Conservation (phyloP, 2,797 vertebrate species). For the Chelmon rostratus region DNA sequence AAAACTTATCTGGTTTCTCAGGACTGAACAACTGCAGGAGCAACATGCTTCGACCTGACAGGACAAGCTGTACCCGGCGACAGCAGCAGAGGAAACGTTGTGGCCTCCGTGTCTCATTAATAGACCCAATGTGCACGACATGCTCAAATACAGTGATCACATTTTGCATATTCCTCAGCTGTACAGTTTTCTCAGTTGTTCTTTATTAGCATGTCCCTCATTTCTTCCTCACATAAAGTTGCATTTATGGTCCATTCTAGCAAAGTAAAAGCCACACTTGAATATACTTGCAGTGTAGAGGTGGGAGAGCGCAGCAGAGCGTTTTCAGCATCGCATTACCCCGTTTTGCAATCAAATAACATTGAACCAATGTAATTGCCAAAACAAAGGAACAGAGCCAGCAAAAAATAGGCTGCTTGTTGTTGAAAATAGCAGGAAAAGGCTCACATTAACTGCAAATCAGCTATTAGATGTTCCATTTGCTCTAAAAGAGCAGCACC, state of each 20-base stretch:
- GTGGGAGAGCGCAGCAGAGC: not conserved
- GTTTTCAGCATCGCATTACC: not conserved
- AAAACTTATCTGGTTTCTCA: slow-evolving; percentile 23
- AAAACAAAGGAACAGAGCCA: not conserved
- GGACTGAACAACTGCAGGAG: slow-evolving; percentile 39
- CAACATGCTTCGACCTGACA: not conserved
- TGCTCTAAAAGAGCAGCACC: not conserved
- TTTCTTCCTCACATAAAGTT: not conserved
- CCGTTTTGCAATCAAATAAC: not conserved
- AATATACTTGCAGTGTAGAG: too few species aligned
- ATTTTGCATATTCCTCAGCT: not conserved
- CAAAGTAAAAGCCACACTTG: not conserved
- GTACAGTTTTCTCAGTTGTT: too few species aligned
- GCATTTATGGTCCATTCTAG: not conserved
- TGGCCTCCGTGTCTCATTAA: slow-evolving; percentile 21
- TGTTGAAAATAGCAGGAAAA: not conserved
- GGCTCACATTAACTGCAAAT: not conserved
- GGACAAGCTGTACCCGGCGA: slow-evolving; percentile 3
- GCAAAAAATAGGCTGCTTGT: not conserved
- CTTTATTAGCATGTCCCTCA: not conserved
- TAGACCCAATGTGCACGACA: not conserved
- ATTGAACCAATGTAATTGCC: not conserved
- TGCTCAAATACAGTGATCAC: not conserved
- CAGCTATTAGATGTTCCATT: not conserved
- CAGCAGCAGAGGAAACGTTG: slow-evolving; percentile 45